Evolutionary conservation across 2,113 vertebrate genomes (phyloP), one percentile per base, ranked within the genome.

Genomic region (Rana temporaria): DNA sequence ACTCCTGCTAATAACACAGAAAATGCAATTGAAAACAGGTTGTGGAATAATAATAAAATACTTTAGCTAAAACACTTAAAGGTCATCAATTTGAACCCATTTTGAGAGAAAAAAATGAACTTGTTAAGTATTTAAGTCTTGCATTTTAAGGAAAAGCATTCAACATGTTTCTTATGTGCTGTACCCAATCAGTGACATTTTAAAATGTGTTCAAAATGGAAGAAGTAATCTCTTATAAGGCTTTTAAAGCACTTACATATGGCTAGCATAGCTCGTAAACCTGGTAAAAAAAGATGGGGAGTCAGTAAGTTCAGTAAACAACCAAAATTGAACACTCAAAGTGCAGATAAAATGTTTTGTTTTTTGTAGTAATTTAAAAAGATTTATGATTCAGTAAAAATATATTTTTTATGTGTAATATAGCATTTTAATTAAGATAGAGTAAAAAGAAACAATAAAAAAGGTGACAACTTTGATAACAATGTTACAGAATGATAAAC

Each of bases 11-110:
- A 75, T 75, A 75, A 62, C 56, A 62, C 60, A 60, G 72, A 75
- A 75, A 75, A 75, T 75, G 16, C 34, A 65, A 77, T 77, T 77
- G 60, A 77, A 77, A 77, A 65, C 74, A 77, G 74, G 72, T 65
- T 77, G 60, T 30, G 60, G 74, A 64, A 77, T 53, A 77, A 64
- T 52, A 77, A 64, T 26, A 77, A 75, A 75, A 75, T 57, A 75
- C 72, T 75, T 75, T 75, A 75, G 56, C 18, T 75, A 59, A 62
- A 62, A 75, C 72, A 75, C 72, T 48, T 77, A 77, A 64, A 77
- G 74, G 59, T 63, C 60, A 63, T 65, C 59, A 64, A 20, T 53
- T 64, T 77, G 60, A 77, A 53, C 74, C 42, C 38, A 65, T 64
- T 63, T 64, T 30, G 8, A 75, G 42, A 48, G 14, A 48, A 38